Conservation (phyloP, 2,888 invertebrate genomes). For the Nipponacmea schrenckii region DNA sequence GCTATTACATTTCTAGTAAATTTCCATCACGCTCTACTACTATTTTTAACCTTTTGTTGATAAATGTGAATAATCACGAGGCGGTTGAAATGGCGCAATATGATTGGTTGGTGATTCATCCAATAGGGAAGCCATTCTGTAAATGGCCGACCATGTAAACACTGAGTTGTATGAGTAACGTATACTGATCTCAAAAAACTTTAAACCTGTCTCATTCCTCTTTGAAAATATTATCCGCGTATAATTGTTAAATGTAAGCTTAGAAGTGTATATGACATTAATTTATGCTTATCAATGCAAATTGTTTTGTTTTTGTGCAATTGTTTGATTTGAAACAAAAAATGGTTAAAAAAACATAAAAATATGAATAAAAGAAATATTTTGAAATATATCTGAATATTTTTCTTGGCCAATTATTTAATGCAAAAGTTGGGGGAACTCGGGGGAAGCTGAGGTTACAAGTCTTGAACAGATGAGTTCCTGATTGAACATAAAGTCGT, state of each 20-base stretch:
- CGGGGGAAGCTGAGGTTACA: no score
- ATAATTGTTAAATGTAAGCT: background rate
- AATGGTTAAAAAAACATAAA: conserved; percentile 17
- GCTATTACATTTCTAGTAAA: background rate
- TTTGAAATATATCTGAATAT: background rate
- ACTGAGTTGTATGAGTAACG: background rate
- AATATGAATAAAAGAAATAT: conserved; percentile 12
- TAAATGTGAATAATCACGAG: background rate
- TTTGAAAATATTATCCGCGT: background rate
- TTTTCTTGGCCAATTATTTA: background rate
- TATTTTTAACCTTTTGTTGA: background rate
- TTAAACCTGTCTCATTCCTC: conserved; percentile 7
- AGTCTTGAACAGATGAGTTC: no score
- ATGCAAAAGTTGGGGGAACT: no score
- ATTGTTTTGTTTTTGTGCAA: conserved; percentile 23
- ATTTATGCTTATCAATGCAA: conserved; percentile 15
- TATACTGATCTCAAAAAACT: background rate
- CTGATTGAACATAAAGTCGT: no score
- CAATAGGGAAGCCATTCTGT: background rate
- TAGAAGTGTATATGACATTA: no score
- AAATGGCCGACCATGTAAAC: background rate
- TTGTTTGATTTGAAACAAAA: conserved; percentile 15
- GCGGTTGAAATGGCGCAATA: background rate
- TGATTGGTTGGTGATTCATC: background rate
- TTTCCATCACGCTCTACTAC: background rate